phyloP scores from a whole-genome alignment of 1,140 invertebrate species.

The Ceratitis capitata region DNA sequence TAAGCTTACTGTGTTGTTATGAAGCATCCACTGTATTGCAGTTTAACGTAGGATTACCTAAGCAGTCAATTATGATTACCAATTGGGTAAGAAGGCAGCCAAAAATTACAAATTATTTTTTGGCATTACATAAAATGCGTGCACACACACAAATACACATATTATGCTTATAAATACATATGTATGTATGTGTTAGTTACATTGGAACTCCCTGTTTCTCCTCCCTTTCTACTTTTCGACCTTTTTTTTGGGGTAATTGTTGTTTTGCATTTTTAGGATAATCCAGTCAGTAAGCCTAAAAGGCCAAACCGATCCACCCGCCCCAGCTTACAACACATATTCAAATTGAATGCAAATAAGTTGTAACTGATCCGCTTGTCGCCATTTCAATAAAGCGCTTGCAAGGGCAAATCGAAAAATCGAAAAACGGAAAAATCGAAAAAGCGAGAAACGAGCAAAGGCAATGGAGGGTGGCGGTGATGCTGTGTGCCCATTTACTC shows the following conservation, averaged over 20 bases:
- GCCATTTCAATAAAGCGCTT: conserved; percentile 3
- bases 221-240: not conserved
- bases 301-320: not conserved
- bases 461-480: not conserved
- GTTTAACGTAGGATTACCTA: too few species aligned
- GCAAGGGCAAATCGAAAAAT: not conserved
- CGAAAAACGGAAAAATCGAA: not conserved
- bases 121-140: not conserved
- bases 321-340: not conserved
- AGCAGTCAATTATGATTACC: too few species aligned
- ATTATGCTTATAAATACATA: not conserved
- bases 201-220: not conserved
- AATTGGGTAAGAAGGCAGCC: too few species aligned
- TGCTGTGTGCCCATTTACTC: not conserved
- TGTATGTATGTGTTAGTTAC: not conserved
- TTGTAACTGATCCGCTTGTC: conserved; percentile 11
- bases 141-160: too few species aligned
- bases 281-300: not conserved
- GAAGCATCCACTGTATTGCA: too few species aligned
- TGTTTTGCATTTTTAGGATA: not conserved
- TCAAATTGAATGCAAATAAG: conserved; percentile 11
- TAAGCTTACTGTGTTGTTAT: too few species aligned
- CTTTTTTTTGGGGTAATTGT: not conserved
- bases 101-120: not conserved
- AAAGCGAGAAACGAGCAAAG: not conserved